Conservation (phyloP, 2,888 invertebrate genomes). For the Agonopterix subpropinquella region DNA sequence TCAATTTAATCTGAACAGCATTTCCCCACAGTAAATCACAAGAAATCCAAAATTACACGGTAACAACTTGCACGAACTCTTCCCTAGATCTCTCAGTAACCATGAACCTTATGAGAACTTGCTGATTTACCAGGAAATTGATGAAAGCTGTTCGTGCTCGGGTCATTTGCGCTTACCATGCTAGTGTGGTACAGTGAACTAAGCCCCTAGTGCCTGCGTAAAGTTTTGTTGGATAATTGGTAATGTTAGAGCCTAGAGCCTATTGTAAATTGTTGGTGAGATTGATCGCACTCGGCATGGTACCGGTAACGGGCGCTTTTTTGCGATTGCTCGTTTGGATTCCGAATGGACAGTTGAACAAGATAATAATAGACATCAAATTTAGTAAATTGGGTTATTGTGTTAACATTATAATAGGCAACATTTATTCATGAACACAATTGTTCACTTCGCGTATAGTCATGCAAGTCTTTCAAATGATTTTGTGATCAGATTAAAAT, state of each 20-base stretch:
- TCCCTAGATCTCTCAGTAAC: constrained; percentile 22
- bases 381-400: constrained; percentile 25
- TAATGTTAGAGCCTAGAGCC: constrained; percentile 30
- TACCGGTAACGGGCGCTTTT: constrained; percentile 47
- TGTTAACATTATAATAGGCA: not conserved
- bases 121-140: constrained; percentile 37
- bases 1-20: not conserved
- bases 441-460: not conserved
- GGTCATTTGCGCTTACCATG: constrained; percentile 24
- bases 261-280: constrained; percentile 23
- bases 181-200: not conserved
- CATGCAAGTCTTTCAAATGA: too few relatives aligned
- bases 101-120: constrained; percentile 16
- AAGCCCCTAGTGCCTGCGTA: not conserved
- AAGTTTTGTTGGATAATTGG: constrained; percentile 34
- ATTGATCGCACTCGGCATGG: constrained; percentile 42
- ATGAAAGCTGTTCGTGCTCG: constrained; percentile 26
- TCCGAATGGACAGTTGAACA: constrained; percentile 38
- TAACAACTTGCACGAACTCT: constrained; percentile 34
- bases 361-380: constrained; percentile 23
- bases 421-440: not conserved
- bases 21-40: constrained; percentile 13
- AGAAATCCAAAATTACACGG: constrained; percentile 24
- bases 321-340: constrained; percentile 37
- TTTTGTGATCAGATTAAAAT: too few relatives aligned